Evolutionary conservation across 2,797 vertebrate genomes (phyloP), one percentile per base, ranked within the genome.

Genomic region (Lepilemur septentrionalis): DNA sequence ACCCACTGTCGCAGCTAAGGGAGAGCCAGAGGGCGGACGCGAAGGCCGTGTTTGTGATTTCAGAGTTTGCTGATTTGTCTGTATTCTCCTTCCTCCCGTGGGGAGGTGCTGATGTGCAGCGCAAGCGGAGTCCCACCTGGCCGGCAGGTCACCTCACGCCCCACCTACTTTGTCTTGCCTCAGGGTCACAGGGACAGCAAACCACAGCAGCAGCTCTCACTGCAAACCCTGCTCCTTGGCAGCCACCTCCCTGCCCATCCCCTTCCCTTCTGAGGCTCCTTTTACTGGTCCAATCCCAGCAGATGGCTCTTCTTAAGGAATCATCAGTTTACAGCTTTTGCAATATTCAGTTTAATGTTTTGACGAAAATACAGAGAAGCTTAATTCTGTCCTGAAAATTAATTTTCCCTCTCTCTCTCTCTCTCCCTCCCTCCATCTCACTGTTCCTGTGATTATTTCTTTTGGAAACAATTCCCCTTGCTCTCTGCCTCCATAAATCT

Each of bases 171-270:
- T 55, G 17, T 43, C 82, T 55, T 12, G 48, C 4, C 8, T n/a
- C 48, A 0, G 67, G n/a, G 35, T 76, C 90, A 35, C 61, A 15
- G 38, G 38, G 87, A 14, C 79, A 80, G 57, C 82, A 38, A 38
- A 61, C 46, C 83, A 3, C 67, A 1, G 7, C 22, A 2, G 17
- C 10, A 65, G 41, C 0, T 15, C 1, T 2, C 41, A 1, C 30
- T 1, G 14, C 76, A 2, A 13, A 41, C 5, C 25, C 73, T 14
- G 30, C 20, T 52, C n/a, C 7, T 5, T 12, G 25, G 22, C 22
- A 59, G 48, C 25, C 38, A 23, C 55, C 70, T 38, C 14, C 43
- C 23, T 9, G 2, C 7, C 84, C 10, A 1, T 0, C 28, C 38
- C n/a, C 46, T 8, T 6, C 32, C 9, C 69, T 46, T 1, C 4